Evolutionary conservation across 2,888 invertebrate genomes (phyloP), one percentile per base, ranked within the genome.

Genomic region (Leptura quadrifasciata): DNA sequence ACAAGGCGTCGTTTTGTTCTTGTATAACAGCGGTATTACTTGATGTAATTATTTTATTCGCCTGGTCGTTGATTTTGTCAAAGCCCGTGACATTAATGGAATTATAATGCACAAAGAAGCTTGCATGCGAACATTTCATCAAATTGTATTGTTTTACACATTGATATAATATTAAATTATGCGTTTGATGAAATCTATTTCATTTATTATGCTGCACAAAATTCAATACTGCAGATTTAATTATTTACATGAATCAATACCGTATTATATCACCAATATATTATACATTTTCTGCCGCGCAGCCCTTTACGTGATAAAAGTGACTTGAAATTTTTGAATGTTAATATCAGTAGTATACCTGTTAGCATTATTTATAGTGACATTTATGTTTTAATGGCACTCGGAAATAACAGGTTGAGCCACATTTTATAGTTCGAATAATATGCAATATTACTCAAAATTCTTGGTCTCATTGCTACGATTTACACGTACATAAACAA

Each of bases 91-190:
- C 31, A 18, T 61, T 31, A 61, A 31, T 61, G 27, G 27, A 5
- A 17, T 17, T 31, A 31, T 27, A 8, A n/a, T 31, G 31, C 31
- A 31, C 17, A 27, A 27, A 31, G 27, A 15, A 61, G n/a, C 1
- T 17, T 61, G 60, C 27, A 27, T 61, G 31, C 18, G 60, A 61
- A 31, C n/a, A 61, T 61, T 61, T 61, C 17, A 61, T 61, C 31
- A 61, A 31, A 31, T 61, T 17, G n/a, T 31, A 31, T 61, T 61
- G 60, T 27, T 61, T 61, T 61, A 24, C 4, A 2, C 8, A 31
- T 31, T 31, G 17, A 31, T 61, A 31, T 31, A 61, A 61, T 31
- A 61, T 61, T 31, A 17, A 61, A 17, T 61, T 17, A n/a, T 15
- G 31, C 31, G 17, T 27, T 31, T 61, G 31, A 58, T 31, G 31